Base-by-base conservation (phyloP, 2,888 invertebrate genomes). In the Ptilodon capucinus region DNA sequence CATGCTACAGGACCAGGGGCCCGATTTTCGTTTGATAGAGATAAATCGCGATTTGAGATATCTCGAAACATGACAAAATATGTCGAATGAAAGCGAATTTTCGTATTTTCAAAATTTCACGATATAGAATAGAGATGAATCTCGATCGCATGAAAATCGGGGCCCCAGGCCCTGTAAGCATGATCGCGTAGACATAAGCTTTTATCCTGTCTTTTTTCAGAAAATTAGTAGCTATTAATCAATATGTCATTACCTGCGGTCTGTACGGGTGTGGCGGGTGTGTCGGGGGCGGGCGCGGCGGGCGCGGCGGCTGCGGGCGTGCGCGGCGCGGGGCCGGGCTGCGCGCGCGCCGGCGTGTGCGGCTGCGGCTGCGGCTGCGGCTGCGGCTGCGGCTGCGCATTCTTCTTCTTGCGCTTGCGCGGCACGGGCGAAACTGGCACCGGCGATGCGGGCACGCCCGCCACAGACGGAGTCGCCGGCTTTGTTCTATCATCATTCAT, bases 401-500 rank as follows among this genome's bases (percentile, higher is more conserved):
- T 57, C 61, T 79, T 81, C 76, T 79, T 83, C 68, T 74, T 82
- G 23, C 83, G 81, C 41, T 84, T 85, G 21, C 74, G 74, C 0
- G 81, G 73, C 18, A 72, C 74, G 0, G 87, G 82, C 0, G 86
- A 82, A 0, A 71, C 66, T 0, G 76, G 67, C 18, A 72, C 74
- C 0, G 87, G 82, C 0, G 86, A 82, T 0, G 71, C 66, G 0
- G 76, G 67, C 6, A 77, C 74, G 2, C 65, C 28, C 0, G 57
- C 59, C 11, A 56, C 60, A 16, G 61, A 32, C 0, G 81, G 50
- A 0, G 63, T 58, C 7, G 48, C 17, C 5, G 46, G 53, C 23
- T 48, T 52, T 17, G 40, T 38, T 7, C 63, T 57, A 28, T 1
- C 44, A 46, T 14, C 18, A 38, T 19, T 1, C 2, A 1, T n/a